phyloP scores from a whole-genome alignment of 2,888 invertebrate genomes.

The Petrophora chlorosata region DNA sequence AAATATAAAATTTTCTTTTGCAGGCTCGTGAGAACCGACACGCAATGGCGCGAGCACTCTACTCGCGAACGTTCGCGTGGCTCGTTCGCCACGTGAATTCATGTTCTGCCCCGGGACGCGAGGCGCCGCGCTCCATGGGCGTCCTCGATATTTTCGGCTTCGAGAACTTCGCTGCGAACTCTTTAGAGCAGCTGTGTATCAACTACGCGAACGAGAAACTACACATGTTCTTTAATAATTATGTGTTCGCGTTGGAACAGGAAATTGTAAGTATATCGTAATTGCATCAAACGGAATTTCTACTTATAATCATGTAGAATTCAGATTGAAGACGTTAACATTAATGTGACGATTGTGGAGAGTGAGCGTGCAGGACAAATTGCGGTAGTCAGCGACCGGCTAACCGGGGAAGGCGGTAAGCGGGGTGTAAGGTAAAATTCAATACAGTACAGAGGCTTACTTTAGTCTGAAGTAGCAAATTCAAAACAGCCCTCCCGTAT shows the following conservation, averaged over 20 bases:
- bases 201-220: constrained; percentile 97
- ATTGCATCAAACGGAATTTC: too few relatives aligned
- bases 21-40: constrained; percentile 95
- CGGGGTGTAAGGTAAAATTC: too few relatives aligned
- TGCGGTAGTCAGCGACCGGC: too few relatives aligned
- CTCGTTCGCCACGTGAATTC: constrained; percentile 96
- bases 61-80: constrained; percentile 96
- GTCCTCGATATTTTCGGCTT: constrained; percentile 97
- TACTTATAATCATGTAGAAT: too few relatives aligned
- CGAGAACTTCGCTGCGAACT: constrained; percentile 95
- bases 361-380: too few relatives aligned
- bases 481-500: too few relatives aligned
- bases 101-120: constrained; percentile 94
- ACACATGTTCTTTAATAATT: constrained; percentile 98
- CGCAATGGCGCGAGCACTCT: constrained; percentile 96
- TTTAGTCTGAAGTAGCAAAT: too few relatives aligned
- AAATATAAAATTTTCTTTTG: too few relatives aligned
- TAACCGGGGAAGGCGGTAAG: too few relatives aligned
- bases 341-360: too few relatives aligned
- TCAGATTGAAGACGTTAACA: too few relatives aligned
- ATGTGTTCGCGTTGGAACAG: constrained; percentile 97
- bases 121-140: constrained; percentile 89
- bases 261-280: constrained; percentile 93
- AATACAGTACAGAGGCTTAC: too few relatives aligned
- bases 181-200: constrained; percentile 96